A percentile compares a stretch with the other conserved stretches of the same genome.
Evolutionary conservation across 2,888 invertebrate species (phyloP).

Genomic region (Drosophila macrothrix): DNA sequence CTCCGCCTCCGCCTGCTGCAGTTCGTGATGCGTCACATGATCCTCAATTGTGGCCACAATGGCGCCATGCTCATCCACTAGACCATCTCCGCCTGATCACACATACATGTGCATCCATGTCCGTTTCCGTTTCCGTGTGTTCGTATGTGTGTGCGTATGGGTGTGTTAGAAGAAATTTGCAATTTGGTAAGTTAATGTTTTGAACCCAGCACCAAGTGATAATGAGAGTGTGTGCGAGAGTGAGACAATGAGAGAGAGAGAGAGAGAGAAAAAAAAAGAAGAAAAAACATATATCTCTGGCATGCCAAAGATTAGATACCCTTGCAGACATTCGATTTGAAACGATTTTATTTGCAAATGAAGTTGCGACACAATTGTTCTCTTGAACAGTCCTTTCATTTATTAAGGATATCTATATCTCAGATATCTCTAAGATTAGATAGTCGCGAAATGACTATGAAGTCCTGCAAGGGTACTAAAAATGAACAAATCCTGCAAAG

Average conservation of each 20-base stretch:
- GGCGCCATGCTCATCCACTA: constrained; percentile 67
- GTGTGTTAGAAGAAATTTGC: constrained; percentile 53
- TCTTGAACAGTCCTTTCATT: not conserved
- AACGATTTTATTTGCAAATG: not conserved
- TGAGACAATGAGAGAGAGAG: not conserved
- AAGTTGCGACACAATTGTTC: not conserved
- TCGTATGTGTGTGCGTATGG: constrained; percentile 26
- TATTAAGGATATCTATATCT: not conserved
- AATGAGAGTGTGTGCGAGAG: not conserved
- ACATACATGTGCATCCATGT: not conserved
- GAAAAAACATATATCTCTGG: constrained; percentile 5
- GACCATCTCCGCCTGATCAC: constrained; percentile 32
- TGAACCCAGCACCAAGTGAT: constrained; percentile 46
- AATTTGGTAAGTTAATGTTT: constrained; percentile 57
- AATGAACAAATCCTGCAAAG: constrained; percentile 4
- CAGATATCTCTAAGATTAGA: not conserved
- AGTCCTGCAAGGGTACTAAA: constrained; percentile 4
- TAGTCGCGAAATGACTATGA: not conserved
- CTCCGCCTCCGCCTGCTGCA: constrained; percentile 79
- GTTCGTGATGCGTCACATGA: constrained; percentile 60
- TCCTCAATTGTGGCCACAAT: constrained; percentile 82
- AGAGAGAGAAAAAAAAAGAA: not conserved
- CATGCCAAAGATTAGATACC: constrained; percentile 3
- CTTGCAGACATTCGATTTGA: constrained; percentile 8
- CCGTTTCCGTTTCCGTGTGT: constrained; percentile 29